These are phyloP conservation scores for Poeciliopsis gracilis DNA, from an alignment of 2,797 vertebrate genomes.

Conservation along the genomic window DNA sequence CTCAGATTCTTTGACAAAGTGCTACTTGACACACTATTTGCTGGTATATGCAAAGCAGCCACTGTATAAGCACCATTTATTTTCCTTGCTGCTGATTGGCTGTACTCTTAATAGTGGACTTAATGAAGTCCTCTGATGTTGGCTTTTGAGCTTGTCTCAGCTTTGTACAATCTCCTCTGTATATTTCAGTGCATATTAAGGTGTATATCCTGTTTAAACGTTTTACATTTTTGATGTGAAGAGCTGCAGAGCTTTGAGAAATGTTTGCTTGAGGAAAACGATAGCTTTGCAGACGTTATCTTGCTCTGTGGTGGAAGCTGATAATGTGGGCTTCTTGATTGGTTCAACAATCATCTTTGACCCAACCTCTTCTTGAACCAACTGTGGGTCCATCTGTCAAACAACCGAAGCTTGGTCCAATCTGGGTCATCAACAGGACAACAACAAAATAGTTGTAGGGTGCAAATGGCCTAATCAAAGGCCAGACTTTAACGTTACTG, in stretches of 20 bases:
- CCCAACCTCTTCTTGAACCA: not conserved
- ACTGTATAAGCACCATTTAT: not conserved
- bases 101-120: not conserved
- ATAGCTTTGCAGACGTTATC: not conserved
- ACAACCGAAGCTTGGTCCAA: not conserved
- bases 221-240: not conserved
- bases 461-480: not conserved
- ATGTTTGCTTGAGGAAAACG: not conserved
- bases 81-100: not conserved
- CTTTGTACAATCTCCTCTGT: not conserved
- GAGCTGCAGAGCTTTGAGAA: not conserved
- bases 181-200: not conserved
- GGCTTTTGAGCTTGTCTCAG: not conserved
- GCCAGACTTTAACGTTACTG: not conserved
- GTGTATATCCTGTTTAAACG: not conserved
- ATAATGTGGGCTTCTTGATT: not conserved
- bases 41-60: not conserved
- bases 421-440: no score
- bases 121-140: not conserved
- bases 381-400: no score
- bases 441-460: no score
- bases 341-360: not conserved
- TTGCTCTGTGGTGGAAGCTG: not conserved
- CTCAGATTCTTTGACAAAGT: not conserved
- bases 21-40: not conserved